Percentiles rank a stretch among this genome's conserved stretches.
Evolutionary conservation across 2,888 invertebrate species (phyloP).

Genomic region (Watsonalla binaria): DNA sequence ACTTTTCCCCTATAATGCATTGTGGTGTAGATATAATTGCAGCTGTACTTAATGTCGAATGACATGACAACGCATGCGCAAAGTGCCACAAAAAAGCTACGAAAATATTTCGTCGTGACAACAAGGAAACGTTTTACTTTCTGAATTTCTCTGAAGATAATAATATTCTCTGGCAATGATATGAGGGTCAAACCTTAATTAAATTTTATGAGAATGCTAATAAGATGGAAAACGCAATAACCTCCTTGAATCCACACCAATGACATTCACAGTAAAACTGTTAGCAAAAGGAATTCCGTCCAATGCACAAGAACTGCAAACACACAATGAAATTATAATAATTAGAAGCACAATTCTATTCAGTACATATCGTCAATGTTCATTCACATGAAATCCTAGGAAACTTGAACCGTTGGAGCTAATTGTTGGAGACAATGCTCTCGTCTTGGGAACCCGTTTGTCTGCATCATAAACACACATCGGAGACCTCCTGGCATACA

Average conservation of each 20-base stretch:
- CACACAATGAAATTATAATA: slow-evolving; percentile 25
- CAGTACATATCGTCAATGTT: slow-evolving; percentile 30
- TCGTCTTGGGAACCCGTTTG: slow-evolving; percentile 47
- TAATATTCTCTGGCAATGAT: background rate
- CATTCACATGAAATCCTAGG: slow-evolving; percentile 54
- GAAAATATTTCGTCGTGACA: background rate
- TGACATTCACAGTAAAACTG: background rate
- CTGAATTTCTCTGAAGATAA: slow-evolving; percentile 1
- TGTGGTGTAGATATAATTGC: slow-evolving; percentile 22
- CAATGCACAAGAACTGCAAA: slow-evolving; percentile 7
- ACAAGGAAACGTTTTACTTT: background rate
- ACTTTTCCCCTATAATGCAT: slow-evolving; percentile 33
- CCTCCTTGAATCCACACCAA: background rate
- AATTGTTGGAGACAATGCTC: slow-evolving; percentile 58
- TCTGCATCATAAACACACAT: slow-evolving; percentile 63
- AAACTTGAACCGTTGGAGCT: slow-evolving; percentile 51
- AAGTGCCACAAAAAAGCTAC: background rate
- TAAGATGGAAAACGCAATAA: too few relatives aligned
- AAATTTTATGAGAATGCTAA: too few relatives aligned
- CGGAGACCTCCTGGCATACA: slow-evolving; percentile 64
- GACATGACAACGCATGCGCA: background rate
- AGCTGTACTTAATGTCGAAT: background rate
- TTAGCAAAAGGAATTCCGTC: background rate
- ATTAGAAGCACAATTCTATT: slow-evolving; percentile 16
- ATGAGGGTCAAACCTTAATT: too few relatives aligned